A percentile compares a stretch with the other conserved stretches of the same genome.
These are phyloP conservation scores for Myotis myotis DNA, from an alignment of 2,797 vertebrate species.

Conservation along the genomic window DNA sequence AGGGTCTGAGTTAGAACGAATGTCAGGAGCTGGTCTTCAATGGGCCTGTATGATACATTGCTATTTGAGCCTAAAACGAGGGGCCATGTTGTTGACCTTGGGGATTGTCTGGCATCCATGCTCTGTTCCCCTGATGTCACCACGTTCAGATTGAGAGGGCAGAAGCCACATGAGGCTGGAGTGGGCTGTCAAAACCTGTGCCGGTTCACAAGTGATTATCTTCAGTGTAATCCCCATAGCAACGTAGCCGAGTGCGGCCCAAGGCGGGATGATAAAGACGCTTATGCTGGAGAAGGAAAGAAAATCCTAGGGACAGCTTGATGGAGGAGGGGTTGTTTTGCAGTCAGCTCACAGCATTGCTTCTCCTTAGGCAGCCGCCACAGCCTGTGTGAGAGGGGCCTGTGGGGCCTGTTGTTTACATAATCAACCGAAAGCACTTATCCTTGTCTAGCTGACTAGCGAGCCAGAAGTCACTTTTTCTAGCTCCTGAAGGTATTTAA, in stretches of 20 bases:
- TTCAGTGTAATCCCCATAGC: constrained; percentile 49
- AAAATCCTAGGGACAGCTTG: not conserved
- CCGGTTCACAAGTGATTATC: constrained; percentile 2
- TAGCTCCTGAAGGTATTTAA: not conserved
- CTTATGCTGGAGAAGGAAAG: not conserved
- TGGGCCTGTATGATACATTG: not conserved
- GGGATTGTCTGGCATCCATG: not conserved
- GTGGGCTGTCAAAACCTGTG: not conserved
- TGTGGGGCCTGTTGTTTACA: not conserved
- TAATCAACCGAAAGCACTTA: not conserved
- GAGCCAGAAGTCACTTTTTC: not conserved
- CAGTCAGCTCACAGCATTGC: fast-evolving
- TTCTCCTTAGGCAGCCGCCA: not conserved
- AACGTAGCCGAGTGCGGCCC: not conserved
- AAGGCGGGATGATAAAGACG: not conserved
- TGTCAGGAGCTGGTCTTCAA: not conserved
- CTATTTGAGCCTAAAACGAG: not conserved
- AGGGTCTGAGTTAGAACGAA: not conserved
- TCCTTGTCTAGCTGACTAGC: not conserved
- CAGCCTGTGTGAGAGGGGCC: not conserved
- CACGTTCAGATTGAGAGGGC: not conserved
- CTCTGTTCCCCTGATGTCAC: not conserved
- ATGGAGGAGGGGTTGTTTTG: not conserved
- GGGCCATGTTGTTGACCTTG: not conserved
- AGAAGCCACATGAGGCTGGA: not conserved